phyloP scores from a whole-genome alignment of 2,888 invertebrate genomes.

The Lepidochrysops patricia region DNA sequence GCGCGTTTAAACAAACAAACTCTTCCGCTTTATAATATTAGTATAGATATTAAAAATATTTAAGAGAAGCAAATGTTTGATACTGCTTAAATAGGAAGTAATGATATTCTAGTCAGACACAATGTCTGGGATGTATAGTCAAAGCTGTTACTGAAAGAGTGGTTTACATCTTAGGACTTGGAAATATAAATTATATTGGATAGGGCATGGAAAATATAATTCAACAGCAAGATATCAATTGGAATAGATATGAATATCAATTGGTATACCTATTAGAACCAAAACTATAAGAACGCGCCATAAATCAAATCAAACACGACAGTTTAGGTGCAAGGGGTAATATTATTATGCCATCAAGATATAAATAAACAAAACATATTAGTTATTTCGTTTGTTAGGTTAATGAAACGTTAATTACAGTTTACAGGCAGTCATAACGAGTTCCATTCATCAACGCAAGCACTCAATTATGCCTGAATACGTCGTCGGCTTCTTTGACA shows the following conservation, averaged over 20 bases:
- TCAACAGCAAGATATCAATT: background rate
- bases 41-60: too few species aligned
- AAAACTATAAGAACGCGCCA: too few species aligned
- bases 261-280: background rate
- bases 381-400: background rate
- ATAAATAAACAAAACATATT: background rate
- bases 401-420: background rate
- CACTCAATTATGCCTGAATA: background rate
- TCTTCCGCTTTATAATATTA: too few species aligned
- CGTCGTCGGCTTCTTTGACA: background rate
- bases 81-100: too few species aligned
- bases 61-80: too few species aligned
- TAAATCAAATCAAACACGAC: too few species aligned
- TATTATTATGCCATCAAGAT: too few species aligned
- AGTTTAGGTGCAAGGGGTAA: too few species aligned
- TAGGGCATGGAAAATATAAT: background rate
- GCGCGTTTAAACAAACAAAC: too few species aligned
- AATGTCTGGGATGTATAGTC: too few species aligned
- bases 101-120: too few species aligned
- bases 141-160: background rate
- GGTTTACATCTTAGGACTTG: background rate
- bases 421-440: background rate
- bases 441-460: background rate
- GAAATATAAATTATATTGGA: background rate
- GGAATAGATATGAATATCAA: background rate